Percentiles rank a stretch among this genome's conserved stretches.
Conservation (phyloP, 2,888 invertebrate genomes). For the Erpobdella octoculata region DNA sequence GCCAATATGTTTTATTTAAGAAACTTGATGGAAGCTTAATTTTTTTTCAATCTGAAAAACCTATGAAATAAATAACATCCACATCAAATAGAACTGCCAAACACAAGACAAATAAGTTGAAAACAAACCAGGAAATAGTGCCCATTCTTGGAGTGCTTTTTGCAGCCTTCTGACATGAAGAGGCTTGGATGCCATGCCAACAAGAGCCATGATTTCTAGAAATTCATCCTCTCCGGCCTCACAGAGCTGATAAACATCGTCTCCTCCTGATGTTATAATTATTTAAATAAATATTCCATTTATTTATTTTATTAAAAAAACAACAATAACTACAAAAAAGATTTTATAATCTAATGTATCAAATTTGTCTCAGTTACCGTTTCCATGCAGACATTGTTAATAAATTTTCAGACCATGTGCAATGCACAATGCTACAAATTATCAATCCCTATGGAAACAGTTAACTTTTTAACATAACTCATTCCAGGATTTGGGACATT, state of each 20-base stretch:
- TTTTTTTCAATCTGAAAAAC: not conserved
- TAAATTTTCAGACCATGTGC: too few species aligned
- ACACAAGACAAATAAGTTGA: not conserved
- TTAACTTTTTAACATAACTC: too few species aligned
- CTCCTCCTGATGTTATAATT: conserved; percentile 71
- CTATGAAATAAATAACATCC: too few species aligned
- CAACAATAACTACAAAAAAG: not conserved
- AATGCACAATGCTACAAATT: too few species aligned
- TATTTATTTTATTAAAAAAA: not conserved
- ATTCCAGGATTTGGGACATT: too few species aligned
- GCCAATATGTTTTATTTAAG: too few species aligned
- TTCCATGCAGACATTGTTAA: not conserved
- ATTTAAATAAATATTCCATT: not conserved
- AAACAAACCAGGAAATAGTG: conserved; percentile 73
- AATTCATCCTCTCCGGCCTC: conserved; percentile 98
- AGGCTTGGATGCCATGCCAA: conserved; percentile 97
- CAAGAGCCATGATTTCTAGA: conserved; percentile 95
- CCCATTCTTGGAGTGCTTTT: conserved; percentile 92
- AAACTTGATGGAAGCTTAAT: too few species aligned
- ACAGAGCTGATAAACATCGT: conserved; percentile 94
- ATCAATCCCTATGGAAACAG: too few species aligned
- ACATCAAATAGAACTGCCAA: not conserved
- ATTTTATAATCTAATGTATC: not conserved
- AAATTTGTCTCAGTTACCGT: not conserved
- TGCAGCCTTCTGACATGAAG: conserved; percentile 90